These are phyloP conservation scores for Orchesellides sinensis DNA, from an alignment of 2,888 invertebrate genomes.

Conservation along the genomic window DNA sequence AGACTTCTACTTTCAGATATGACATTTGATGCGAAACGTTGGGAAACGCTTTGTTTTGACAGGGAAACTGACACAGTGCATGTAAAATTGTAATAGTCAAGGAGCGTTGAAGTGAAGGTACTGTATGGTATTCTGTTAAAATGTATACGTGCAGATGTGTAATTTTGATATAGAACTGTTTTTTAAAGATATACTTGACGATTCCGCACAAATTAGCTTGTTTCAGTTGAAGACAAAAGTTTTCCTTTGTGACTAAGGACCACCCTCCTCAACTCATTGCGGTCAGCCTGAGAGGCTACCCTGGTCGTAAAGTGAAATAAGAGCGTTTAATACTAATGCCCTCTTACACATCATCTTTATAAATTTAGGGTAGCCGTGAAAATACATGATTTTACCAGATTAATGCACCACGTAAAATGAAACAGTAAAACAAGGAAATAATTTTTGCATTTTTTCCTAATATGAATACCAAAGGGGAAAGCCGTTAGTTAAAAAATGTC, in stretches of 20 bases:
- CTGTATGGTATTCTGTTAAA: not conserved
- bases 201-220: not conserved
- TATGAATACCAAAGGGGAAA: not conserved
- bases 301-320: no score
- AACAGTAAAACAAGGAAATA: not conserved
- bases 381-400: not conserved
- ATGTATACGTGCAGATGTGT: no score
- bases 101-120: not conserved
- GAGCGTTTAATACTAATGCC: not conserved
- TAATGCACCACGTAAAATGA: constrained; percentile 1
- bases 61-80: not conserved
- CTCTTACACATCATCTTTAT: not conserved
- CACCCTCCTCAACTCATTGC: not conserved
- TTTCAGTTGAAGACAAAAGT: not conserved
- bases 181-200: not conserved
- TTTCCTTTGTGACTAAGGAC: not conserved
- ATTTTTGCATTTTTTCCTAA: not conserved
- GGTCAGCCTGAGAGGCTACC: no score
- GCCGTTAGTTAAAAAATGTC: not conserved
- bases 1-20: not conserved
- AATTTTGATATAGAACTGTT: no score
- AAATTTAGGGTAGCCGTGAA: not conserved
- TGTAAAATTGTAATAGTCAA: not conserved
- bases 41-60: no score
- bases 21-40: no score